Conservation (phyloP, 2,888 invertebrate species). For the Pyrgus malvae region DNA sequence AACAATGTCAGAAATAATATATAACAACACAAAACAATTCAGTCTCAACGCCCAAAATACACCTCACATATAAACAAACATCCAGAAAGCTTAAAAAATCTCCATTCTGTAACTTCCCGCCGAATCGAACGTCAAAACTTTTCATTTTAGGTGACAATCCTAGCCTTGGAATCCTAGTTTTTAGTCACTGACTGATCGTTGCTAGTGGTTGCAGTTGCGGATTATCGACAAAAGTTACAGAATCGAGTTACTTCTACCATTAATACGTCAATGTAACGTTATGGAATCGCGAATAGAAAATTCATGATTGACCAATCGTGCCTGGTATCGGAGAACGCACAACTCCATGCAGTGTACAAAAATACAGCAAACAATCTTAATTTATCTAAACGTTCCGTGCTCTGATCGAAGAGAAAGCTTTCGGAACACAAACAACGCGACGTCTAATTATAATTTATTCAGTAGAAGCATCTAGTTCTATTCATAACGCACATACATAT, state of each 20-base stretch:
- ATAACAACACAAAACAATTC: slow-evolving; percentile 81
- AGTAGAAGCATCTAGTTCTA: slow-evolving; percentile 74
- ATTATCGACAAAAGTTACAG: slow-evolving; percentile 19
- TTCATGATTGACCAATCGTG: slow-evolving; percentile 17
- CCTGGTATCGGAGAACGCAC: slow-evolving; percentile 8
- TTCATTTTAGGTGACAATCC: not conserved
- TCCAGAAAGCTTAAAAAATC: slow-evolving; percentile 32
- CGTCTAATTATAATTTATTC: slow-evolving; percentile 55
- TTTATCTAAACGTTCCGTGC: slow-evolving; percentile 42
- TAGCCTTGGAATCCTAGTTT: not conserved
- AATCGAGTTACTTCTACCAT: slow-evolving; percentile 13
- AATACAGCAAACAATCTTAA: slow-evolving; percentile 64
- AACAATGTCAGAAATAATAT: slow-evolving; percentile 73
- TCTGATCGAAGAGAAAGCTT: slow-evolving; percentile 50
- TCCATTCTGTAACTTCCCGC: slow-evolving; percentile 38
- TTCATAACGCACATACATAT: slow-evolving; percentile 67
- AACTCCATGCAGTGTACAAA: slow-evolving; percentile 56
- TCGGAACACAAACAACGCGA: slow-evolving; percentile 55
- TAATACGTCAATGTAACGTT: slow-evolving; percentile 10
- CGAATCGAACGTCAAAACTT: slow-evolving; percentile 8
- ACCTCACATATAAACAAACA: slow-evolving; percentile 63
- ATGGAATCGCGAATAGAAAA: slow-evolving; percentile 22
- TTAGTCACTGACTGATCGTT: not conserved
- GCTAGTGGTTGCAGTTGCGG: no score
- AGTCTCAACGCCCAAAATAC: slow-evolving; percentile 78